phyloP scores from a whole-genome alignment of 1,140 invertebrate genomes.

The Polypedilum pembai region DNA sequence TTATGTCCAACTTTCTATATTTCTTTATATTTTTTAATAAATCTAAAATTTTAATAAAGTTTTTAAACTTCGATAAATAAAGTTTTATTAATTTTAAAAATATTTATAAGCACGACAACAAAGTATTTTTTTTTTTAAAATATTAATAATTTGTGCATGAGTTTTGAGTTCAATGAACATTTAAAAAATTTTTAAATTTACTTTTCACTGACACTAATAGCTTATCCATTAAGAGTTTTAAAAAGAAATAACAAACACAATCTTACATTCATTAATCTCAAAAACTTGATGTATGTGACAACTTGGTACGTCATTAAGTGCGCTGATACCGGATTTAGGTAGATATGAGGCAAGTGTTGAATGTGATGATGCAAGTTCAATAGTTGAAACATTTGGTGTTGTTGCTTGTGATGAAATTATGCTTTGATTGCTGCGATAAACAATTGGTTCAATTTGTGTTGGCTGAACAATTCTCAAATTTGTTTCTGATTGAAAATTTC shows the following conservation, averaged over 20 bases:
- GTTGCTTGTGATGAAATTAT: slow-evolving; percentile 36
- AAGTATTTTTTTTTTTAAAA: no score
- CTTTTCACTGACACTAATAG: no score
- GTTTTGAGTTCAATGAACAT: no score
- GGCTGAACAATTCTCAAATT: slow-evolving; percentile 40
- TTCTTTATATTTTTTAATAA: no score
- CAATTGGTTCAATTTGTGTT: slow-evolving; percentile 35
- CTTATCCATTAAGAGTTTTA: no score
- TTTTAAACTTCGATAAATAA: no score
- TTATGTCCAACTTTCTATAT: no score
- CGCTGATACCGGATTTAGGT: slow-evolving; percentile 40
- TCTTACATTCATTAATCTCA: slow-evolving; percentile 35
- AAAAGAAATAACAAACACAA: background rate
- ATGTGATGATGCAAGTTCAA: slow-evolving; percentile 30
- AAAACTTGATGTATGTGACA: slow-evolving; percentile 44
- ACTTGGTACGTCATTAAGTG: slow-evolving; percentile 39
- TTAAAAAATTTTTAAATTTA: no score
- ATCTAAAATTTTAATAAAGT: no score
- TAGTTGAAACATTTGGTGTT: slow-evolving; percentile 38
- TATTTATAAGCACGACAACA: no score
- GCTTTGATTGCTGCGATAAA: slow-evolving; percentile 22
- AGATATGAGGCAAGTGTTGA: slow-evolving; percentile 34
- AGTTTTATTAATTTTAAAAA: no score
- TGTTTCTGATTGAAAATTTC: slow-evolving; percentile 40
- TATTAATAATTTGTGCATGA: no score